These are phyloP conservation scores for Myoxocephalus aenaeus DNA, from an alignment of 2,797 vertebrate species.

Conservation along the genomic window DNA sequence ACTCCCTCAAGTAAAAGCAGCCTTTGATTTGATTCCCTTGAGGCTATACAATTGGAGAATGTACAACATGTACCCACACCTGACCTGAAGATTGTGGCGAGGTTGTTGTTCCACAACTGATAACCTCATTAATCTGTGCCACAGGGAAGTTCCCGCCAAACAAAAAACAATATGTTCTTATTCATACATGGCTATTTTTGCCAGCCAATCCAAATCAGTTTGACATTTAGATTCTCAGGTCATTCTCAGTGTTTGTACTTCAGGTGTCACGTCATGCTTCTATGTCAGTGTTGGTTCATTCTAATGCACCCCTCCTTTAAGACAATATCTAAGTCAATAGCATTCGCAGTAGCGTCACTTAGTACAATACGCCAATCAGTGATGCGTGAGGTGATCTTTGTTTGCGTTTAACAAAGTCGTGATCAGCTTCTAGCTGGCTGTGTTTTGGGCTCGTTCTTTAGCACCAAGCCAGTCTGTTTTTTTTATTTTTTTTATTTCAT, in stretches of 20 bases:
- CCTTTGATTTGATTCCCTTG: background rate
- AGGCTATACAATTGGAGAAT: background rate
- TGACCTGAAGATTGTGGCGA: too few relatives aligned
- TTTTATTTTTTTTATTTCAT: background rate
- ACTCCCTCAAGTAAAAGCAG: background rate
- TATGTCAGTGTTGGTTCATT: too few relatives aligned
- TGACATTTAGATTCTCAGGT: background rate
- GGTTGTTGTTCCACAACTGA: background rate
- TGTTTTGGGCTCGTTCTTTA: background rate
- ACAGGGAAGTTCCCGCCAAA: background rate
- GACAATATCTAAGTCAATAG: too few relatives aligned
- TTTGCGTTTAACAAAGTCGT: too few relatives aligned
- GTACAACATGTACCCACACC: background rate
- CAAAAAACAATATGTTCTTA: background rate
- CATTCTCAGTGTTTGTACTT: background rate
- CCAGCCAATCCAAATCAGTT: background rate
- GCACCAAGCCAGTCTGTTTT: background rate
- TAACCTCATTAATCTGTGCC: background rate
- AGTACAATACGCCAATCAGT: too few relatives aligned
- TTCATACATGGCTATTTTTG: background rate
- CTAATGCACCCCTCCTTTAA: too few relatives aligned
- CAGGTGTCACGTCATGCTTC: too few relatives aligned
- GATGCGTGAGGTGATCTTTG: too few relatives aligned
- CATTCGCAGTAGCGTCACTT: too few relatives aligned
- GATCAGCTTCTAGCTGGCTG: too few relatives aligned